Evolutionary conservation across 1,140 invertebrate genomes (phyloP), one percentile per base, ranked within the genome.

Genomic region (Heliconius nattereri): DNA sequence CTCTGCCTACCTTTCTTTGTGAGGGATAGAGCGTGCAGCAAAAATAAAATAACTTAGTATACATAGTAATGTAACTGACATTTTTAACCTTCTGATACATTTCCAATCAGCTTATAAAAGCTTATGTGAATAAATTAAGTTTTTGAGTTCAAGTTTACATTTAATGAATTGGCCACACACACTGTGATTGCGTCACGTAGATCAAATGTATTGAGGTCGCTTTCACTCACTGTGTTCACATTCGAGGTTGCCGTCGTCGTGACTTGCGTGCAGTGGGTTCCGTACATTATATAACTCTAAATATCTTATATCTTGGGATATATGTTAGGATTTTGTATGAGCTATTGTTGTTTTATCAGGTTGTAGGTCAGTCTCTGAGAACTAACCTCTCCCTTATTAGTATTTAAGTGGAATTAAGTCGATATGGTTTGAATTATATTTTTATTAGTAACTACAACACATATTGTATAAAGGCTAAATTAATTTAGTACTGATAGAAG

Each of bases 221-320:
- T 85, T 85, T 85, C 83, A 81, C 81, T 72, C 78, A 79, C 81
- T 78, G 81, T 85, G 83, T 80, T 79, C 78, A 85, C 81, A 66
- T 66, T 66, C 60, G 60, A 66, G 60, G 60, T 66, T 66, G 60
- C 3, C 26, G 23, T 66, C n/a, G 81, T 80, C 76, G 78, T 76
- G 80, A 81, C 80, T 78, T 73, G 81, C 78, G 60, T 66, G 2
- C 60, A 66, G 60, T 66, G 60, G 23, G 54, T 7, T 45, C 40
- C 16, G 40, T 45, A 45, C 40, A 16, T 45, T 45, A 52, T 57
- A 2, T 23, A 23, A 20, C n/a, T 9, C 8, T n/a, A n/a, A 20
- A 23, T n/a, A 60, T 66, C 9, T 66, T 66, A 26, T 66, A 66
- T 66, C 57, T 26, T 26, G 57, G 13, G 57, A 66, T 66, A 57